Base-by-base conservation (phyloP, 2,113 vertebrate genomes). In the Saccopteryx bilineata region DNA sequence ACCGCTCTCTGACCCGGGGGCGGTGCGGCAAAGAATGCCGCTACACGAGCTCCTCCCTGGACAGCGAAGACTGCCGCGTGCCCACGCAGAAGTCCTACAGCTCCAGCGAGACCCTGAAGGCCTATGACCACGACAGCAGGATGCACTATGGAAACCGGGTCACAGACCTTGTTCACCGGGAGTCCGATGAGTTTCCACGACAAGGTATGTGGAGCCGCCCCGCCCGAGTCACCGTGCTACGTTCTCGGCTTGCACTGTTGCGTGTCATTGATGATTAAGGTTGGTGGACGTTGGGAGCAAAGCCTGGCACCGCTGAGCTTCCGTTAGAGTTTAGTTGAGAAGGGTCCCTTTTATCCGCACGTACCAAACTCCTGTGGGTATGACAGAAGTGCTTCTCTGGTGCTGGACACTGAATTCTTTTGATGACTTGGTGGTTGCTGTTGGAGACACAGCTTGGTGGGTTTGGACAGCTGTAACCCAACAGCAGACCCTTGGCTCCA, bases 41-140 rank as follows among this genome's bases (percentile, higher is more conserved):
- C 96, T 99, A 99, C 93, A 99, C 99, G 0, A 99, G 99, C 66
- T 99, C 99, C 24, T 99, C 99, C 24, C 98, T 99, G 98, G 99
- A 99, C 96, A 97, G 98, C 0, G 99, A 99, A 6, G 99, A 99
- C 97, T 99, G 99, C 96, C 99, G 99, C 2, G 99, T 99, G 69
- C 99, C 99, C 63, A 99, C 99, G 0, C 99, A 99, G 98, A 99
- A 99, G 95, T 99, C 99, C 31, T 99, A 99, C 97, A 99, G 99
- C 98, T 99, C 99, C 96, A 99, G 99, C 0, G 99, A 99, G 98
- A 99, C 99, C 0, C 99, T 99, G 61, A 99, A 99, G 97, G 99
- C 99, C 0, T 99, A 99, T 4, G 99, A 99, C 96, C 99, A 99
- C 0, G 99, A 99, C 94, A 98, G 99, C 97, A 99, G 99, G 97